Percentiles rank a stretch among this genome's conserved stretches.
These are phyloP conservation scores for Drosophila suzukii DNA, from an alignment of 1,140 invertebrate species.

Conservation along the genomic window DNA sequence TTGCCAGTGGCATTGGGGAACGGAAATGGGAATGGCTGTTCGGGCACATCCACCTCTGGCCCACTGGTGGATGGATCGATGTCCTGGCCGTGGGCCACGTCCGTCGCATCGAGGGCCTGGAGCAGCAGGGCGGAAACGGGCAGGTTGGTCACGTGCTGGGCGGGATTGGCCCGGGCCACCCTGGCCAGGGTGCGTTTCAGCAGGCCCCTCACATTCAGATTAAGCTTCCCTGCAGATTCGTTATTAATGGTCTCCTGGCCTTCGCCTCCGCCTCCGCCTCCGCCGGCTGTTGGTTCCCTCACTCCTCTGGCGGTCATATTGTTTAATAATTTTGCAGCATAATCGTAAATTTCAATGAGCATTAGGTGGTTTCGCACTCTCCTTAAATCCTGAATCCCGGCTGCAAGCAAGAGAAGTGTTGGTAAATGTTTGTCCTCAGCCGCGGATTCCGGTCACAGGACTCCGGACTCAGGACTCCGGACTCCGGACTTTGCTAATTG, in stretches of 20 bases:
- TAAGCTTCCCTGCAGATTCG: neutral
- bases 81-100: slow-evolving; percentile 44
- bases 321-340: slow-evolving; percentile 80
- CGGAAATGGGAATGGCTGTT: neutral
- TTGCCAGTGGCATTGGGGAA: slow-evolving; percentile 20
- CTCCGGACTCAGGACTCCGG: neutral
- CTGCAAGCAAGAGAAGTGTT: slow-evolving; percentile 57
- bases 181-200: neutral
- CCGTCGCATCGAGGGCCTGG: slow-evolving; percentile 37
- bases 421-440: slow-evolving; percentile 41
- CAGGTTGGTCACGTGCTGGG: slow-evolving; percentile 58
- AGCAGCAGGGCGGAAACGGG: slow-evolving; percentile 47
- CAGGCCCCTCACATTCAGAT: neutral
- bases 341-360: slow-evolving; percentile 77
- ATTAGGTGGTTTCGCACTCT: slow-evolving; percentile 35
- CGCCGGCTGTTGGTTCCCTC: slow-evolving; percentile 30
- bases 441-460: slow-evolving; percentile 1
- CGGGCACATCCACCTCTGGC: neutral
- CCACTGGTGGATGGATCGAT: slow-evolving; percentile 26
- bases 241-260: neutral
- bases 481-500: slow-evolving; percentile 52
- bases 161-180: slow-evolving; percentile 46
- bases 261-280: neutral
- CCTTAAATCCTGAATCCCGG: neutral
- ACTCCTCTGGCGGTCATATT: slow-evolving; percentile 68